These are phyloP conservation scores for Eufriesea mexicana DNA, from an alignment of 1,140 invertebrate species.

Conservation along the genomic window DNA sequence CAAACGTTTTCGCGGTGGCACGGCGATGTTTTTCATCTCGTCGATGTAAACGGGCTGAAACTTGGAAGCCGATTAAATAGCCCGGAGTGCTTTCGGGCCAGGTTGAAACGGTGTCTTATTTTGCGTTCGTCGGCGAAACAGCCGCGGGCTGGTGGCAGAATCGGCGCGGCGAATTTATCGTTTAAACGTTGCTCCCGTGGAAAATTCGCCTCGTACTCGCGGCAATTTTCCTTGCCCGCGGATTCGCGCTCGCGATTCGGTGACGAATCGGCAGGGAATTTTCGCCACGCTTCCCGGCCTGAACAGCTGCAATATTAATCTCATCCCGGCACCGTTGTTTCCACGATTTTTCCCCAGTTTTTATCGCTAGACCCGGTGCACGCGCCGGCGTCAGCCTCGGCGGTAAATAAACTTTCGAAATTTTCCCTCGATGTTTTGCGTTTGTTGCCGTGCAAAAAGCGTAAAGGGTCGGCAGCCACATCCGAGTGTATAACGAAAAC, in stretches of 20 bases:
- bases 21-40: background rate
- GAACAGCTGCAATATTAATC: background rate
- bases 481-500: background rate
- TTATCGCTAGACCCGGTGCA: slow-evolving; percentile 14
- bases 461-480: background rate
- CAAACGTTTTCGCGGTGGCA: background rate
- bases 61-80: slow-evolving; percentile 13
- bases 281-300: background rate
- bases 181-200: background rate
- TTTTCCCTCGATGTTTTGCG: slow-evolving; percentile 9
- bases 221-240: background rate
- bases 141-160: slow-evolving; percentile 1
- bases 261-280: background rate
- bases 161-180: slow-evolving; percentile 18
- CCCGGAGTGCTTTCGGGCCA: background rate
- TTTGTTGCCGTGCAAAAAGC: slow-evolving; percentile 36
- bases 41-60: background rate
- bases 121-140: background rate
- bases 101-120: slow-evolving; percentile 10
- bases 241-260: background rate
- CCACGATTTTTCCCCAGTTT: background rate
- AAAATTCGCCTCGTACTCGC: background rate
- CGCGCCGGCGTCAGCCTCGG: background rate
- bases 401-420: slow-evolving; percentile 36
- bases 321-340: background rate